A percentile compares a stretch with the other conserved stretches of the same genome.
These are phyloP conservation scores for Altica lythri DNA, from an alignment of 2,888 invertebrate species.

Conservation along the genomic window DNA sequence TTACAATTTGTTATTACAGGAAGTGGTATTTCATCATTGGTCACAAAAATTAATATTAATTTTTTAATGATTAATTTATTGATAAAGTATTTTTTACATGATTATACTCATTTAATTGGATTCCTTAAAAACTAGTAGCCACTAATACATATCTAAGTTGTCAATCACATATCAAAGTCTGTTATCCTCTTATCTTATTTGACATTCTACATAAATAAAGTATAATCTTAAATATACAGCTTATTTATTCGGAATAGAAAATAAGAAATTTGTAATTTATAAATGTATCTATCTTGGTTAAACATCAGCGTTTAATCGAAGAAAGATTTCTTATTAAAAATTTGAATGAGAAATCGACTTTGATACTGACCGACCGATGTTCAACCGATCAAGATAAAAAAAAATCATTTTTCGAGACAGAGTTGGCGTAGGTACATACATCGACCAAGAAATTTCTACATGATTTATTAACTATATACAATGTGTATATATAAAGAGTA, in stretches of 20 bases:
- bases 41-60: no score
- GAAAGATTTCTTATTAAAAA: constrained; percentile 35
- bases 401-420: constrained; percentile 17
- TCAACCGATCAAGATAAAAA: constrained; percentile 26
- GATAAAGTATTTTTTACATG: no score
- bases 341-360: constrained; percentile 35
- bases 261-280: constrained; percentile 38
- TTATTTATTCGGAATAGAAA: constrained; percentile 32
- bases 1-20: no score
- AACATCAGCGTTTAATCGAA: constrained; percentile 33
- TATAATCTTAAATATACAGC: constrained; percentile 44
- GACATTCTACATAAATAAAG: constrained; percentile 41
- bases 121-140: constrained; percentile 40
- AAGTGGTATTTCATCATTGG: no score
- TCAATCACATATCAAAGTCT: constrained; percentile 44
- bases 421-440: background rate
- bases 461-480: no score
- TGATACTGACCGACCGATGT: constrained; percentile 29
- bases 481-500: no score
- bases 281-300: constrained; percentile 26
- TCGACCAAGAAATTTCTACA: no score
- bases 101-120: no score
- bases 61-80: no score
- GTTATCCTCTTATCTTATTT: constrained; percentile 38
- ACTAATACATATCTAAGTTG: constrained; percentile 42